phyloP scores from a whole-genome alignment of 2,888 invertebrate genomes.

The Eubasilissa splendida region DNA sequence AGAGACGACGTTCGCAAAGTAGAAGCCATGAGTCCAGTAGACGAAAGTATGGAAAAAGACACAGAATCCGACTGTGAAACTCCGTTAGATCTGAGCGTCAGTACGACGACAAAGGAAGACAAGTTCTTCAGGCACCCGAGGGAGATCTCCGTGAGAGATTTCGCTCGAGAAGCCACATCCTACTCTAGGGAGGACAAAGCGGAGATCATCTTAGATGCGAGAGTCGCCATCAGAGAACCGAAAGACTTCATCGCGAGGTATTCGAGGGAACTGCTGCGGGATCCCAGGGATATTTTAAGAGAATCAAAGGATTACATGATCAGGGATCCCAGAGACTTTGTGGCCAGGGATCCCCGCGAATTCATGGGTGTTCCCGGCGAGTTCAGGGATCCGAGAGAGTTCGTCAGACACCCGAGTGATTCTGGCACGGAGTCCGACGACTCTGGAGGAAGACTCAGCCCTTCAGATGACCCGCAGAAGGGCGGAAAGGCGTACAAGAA shows the following conservation, averaged over 20 bases:
- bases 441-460: slow-evolving; percentile 80
- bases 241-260: slow-evolving; percentile 60
- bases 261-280: slow-evolving; percentile 62
- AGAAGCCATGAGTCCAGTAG: slow-evolving; percentile 54
- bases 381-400: slow-evolving; percentile 63
- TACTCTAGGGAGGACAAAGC: slow-evolving; percentile 52
- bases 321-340: slow-evolving; percentile 60
- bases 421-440: slow-evolving; percentile 88
- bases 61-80: slow-evolving; percentile 74
- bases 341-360: slow-evolving; percentile 61
- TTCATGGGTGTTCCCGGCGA: slow-evolving; percentile 62
- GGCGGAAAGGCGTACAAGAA: slow-evolving; percentile 87
- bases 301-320: slow-evolving; percentile 71
- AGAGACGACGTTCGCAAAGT: slow-evolving; percentile 16
- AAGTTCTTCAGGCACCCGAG: slow-evolving; percentile 63
- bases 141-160: slow-evolving; percentile 71
- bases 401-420: slow-evolving; percentile 71
- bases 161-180: slow-evolving; percentile 68
- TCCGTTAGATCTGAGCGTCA: slow-evolving; percentile 85
- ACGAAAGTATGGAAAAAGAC: slow-evolving; percentile 59
- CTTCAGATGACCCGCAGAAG: slow-evolving; percentile 70
- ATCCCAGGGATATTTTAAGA: slow-evolving; percentile 70
- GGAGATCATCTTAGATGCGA: slow-evolving; percentile 43
- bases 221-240: slow-evolving; percentile 60
- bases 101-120: slow-evolving; percentile 60